Conservation (phyloP, 2,888 invertebrate species). For the Acronicta leporina region DNA sequence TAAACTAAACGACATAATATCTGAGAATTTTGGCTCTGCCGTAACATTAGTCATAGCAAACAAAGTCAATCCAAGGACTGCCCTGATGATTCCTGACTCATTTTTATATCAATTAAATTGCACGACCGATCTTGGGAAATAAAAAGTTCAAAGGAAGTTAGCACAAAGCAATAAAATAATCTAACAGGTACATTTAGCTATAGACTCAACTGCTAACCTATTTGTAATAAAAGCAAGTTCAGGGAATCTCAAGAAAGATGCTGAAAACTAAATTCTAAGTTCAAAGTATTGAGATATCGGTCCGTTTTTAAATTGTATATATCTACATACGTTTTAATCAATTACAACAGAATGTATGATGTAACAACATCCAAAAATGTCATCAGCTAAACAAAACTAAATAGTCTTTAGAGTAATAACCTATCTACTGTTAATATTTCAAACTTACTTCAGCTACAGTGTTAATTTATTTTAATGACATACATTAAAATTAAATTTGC, state of each 20-base stretch:
- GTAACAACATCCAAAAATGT: not conserved
- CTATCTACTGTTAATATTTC: no score
- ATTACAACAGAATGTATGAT: not conserved
- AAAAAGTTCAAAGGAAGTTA: constrained; percentile 4
- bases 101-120: constrained; percentile 43
- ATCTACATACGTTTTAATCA: not conserved
- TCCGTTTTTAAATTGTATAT: no score
- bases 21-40: constrained; percentile 47
- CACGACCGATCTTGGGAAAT: constrained; percentile 29
- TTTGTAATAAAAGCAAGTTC: not conserved
- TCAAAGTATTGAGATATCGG: no score
- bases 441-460: no score
- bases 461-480: no score
- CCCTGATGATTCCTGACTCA: constrained; percentile 61
- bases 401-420: not conserved
- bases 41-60: constrained; percentile 61
- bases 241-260: no score
- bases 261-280: no score
- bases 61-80: constrained; percentile 57
- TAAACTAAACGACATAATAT: constrained; percentile 56
- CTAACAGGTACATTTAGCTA: not conserved
- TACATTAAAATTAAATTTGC: no score
- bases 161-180: constrained; percentile 6
- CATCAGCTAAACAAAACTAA: constrained; percentile 4
- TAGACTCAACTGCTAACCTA: not conserved